These are phyloP conservation scores for Harpegnathos saltator DNA, from an alignment of 1,140 invertebrate species.

Conservation along the genomic window DNA sequence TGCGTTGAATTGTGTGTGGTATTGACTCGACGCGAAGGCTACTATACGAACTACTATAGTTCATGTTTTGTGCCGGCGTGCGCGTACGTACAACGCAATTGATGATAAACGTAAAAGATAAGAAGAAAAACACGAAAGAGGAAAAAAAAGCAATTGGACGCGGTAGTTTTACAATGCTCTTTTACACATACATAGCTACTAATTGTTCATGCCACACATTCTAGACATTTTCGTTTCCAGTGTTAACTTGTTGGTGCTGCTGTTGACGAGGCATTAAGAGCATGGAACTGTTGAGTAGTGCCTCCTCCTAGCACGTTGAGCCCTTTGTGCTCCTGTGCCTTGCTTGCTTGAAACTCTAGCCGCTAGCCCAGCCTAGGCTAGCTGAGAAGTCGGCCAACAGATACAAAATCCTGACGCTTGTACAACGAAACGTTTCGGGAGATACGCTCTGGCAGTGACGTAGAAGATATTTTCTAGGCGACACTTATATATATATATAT, in stretches of 20 bases:
- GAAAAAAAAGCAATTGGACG: not conserved
- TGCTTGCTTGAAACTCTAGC: conserved; percentile 80
- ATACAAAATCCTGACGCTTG: conserved; percentile 53
- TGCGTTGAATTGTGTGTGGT: conserved; percentile 14
- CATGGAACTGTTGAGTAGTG: conserved; percentile 82
- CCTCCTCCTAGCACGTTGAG: conserved; percentile 82
- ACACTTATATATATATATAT: conserved; percentile 26
- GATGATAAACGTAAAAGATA: conserved; percentile 24
- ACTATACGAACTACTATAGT: not conserved
- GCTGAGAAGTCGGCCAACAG: conserved; percentile 61
- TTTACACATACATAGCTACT: conserved; percentile 36
- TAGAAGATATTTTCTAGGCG: not conserved
- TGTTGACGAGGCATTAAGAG: conserved; percentile 83
- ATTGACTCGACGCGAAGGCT: not conserved
- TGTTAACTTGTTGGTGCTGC: conserved; percentile 85
- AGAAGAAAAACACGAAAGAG: too few species aligned
- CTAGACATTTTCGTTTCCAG: conserved; percentile 84
- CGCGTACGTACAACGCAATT: conserved; percentile 48
- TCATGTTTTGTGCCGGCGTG: conserved; percentile 13
- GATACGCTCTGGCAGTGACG: conserved; percentile 38
- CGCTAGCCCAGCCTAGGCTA: conserved; percentile 65
- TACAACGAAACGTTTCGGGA: conserved; percentile 50
- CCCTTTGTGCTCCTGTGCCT: conserved; percentile 81
- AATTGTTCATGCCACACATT: conserved; percentile 79
- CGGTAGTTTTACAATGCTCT: conserved; percentile 49